Evolutionary conservation across 2,888 invertebrate species (phyloP).

Genomic region (Lucinisca nassula): DNA sequence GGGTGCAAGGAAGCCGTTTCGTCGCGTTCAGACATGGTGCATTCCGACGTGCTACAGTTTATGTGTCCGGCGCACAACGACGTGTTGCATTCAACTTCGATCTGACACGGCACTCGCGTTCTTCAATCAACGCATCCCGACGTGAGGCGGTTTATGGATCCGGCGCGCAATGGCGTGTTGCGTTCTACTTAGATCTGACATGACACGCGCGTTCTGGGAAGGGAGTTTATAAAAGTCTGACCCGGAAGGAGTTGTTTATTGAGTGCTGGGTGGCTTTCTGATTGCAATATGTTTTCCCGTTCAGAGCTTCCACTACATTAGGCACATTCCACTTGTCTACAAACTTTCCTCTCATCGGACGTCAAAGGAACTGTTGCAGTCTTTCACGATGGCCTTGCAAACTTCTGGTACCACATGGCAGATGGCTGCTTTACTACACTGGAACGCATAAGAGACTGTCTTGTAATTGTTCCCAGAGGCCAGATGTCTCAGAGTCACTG

Average conservation of each 20-base stretch:
- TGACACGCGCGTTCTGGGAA: not conserved
- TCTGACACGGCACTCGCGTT: too few species aligned
- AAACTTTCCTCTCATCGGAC: constrained; percentile 56
- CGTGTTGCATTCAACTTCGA: too few species aligned
- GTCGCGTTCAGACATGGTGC: not conserved
- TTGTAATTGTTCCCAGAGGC: not conserved
- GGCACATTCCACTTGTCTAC: constrained; percentile 57
- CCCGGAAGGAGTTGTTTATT: not conserved
- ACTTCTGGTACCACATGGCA: constrained; percentile 56
- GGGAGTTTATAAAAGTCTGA: not conserved
- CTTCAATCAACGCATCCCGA: too few species aligned
- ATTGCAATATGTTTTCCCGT: constrained; percentile 61
- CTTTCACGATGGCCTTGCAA: constrained; percentile 57
- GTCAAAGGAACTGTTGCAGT: constrained; percentile 44
- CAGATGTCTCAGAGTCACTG: not conserved
- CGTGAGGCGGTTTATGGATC: too few species aligned
- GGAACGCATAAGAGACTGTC: constrained; percentile 41
- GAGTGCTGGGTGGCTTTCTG: constrained; percentile 45
- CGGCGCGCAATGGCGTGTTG: too few species aligned
- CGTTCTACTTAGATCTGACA: constrained; percentile 21
- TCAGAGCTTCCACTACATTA: constrained; percentile 49
- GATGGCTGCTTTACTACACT: constrained; percentile 38
- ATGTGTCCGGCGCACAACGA: too few species aligned
- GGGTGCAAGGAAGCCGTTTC: not conserved
- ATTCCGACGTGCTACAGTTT: not conserved